These are phyloP conservation scores for Osmerus eperlanus DNA, from an alignment of 2,113 vertebrate genomes.

Conservation along the genomic window DNA sequence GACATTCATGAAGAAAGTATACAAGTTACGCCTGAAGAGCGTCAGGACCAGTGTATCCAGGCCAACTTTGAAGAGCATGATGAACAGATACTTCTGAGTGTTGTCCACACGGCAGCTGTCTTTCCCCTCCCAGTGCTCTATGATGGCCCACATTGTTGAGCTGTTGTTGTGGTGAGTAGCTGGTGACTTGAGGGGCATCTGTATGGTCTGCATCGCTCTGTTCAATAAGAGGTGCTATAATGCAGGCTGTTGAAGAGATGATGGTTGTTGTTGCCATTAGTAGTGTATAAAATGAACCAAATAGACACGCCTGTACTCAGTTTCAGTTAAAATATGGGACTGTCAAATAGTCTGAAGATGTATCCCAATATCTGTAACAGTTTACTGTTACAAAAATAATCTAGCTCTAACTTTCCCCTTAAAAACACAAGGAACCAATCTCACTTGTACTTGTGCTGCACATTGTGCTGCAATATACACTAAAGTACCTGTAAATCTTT, in stretches of 20 bases:
- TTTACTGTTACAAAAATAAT: no score
- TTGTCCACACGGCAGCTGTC: constrained; percentile 27
- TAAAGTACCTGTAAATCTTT: no score
- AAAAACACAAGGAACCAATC: no score
- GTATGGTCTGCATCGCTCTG: not conserved
- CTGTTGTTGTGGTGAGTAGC: not conserved
- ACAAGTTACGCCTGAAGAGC: constrained; percentile 33
- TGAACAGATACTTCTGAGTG: constrained; percentile 38
- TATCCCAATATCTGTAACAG: no score
- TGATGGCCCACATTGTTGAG: constrained; percentile 52
- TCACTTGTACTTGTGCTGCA: no score
- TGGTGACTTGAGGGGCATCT: not conserved
- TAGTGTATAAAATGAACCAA: not conserved
- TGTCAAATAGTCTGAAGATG: no score
- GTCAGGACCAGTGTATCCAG: constrained; percentile 44
- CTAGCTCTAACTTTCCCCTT: no score
- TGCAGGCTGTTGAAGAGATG: constrained; percentile 34
- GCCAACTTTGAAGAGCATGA: constrained; percentile 57
- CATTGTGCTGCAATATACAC: no score
- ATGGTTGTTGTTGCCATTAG: constrained; percentile 1
- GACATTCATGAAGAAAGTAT: constrained; percentile 46
- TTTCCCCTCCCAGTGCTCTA: constrained; percentile 20
- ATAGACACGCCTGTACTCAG: no score
- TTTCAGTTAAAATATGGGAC: no score
- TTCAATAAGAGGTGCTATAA: not conserved